Base-by-base conservation (phyloP, 2,113 vertebrate genomes). In the Podilymbus podiceps region DNA sequence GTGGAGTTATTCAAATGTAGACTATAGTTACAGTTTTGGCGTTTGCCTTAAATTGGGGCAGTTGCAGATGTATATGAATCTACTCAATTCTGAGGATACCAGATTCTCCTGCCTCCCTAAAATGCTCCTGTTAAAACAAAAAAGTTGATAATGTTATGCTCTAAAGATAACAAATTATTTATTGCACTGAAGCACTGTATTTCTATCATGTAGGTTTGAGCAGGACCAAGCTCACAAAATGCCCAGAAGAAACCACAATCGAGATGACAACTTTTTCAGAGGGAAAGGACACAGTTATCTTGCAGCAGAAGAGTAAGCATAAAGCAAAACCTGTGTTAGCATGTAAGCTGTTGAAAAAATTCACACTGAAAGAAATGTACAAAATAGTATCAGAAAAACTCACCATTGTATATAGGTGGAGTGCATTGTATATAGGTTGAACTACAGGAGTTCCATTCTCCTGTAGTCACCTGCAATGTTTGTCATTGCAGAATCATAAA, bases 241-340 rank as follows among this genome's bases (percentile, higher is more conserved):
- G 98, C 95, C 98, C 33, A 93, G 44, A 93, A 90, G 95, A 95
- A 79, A 95, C 5, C 76, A 96, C 40, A 66, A 92, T 15, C 11
- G 15, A 15, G 85, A 96, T 55, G 82, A 82, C 59, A 82, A 94
- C 80, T 63, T 91, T 79, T 94, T 63, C 82, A 97, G 88, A 75
- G 86, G 96, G 14, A 93, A 89, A 18, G 58, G 58, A 84, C 71
- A 74, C 11, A 64, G 23, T 49, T 75, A 96, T 62, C 67, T 98
- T 90, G 96, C 97, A 12, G 78, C 89, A 56, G 97, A 98, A 97
- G 97, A 96, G 98, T 98, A 98, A 98, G 98, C 88, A 90, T 81
- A 84, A 95, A 94, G 40, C 42, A 69, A 94, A 95, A 85, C 5
- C 18, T 38, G 27, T 44, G 7, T 58, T 76, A 68, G 44, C 6